Percentiles rank a stretch among this genome's conserved stretches.
Evolutionary conservation across 2,113 vertebrate species (phyloP).

Genomic region (Muntiacus muntjak): DNA sequence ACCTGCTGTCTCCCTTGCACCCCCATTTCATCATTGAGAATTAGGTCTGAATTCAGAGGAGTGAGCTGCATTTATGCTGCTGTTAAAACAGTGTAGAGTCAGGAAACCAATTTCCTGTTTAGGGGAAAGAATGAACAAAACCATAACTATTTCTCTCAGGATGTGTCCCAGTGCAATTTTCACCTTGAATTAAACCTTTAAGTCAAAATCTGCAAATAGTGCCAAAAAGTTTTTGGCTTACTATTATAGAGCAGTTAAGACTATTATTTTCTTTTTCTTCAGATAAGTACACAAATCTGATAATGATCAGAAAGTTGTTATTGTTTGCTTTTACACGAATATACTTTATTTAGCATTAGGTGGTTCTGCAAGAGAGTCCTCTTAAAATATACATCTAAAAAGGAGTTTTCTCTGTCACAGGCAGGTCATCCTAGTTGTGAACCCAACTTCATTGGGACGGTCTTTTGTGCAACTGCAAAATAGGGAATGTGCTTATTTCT

Average conservation of each 20-base stretch:
- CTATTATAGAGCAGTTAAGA: background rate
- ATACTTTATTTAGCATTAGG: background rate
- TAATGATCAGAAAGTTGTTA: background rate
- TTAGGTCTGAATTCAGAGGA: background rate
- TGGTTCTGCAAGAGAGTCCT: background rate
- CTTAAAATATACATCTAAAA: background rate
- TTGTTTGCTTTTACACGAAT: background rate
- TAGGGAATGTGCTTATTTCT: background rate
- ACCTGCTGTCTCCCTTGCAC: background rate
- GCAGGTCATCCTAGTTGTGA: background rate
- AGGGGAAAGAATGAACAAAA: constrained; percentile 21
- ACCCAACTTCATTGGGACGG: background rate
- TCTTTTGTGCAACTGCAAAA: background rate
- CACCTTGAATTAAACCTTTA: constrained; percentile 53
- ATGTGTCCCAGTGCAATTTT: constrained; percentile 27
- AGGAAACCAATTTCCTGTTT: constrained; percentile 57
- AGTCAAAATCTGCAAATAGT: constrained; percentile 36
- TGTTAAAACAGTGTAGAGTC: constrained; percentile 19
- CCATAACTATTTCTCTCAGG: constrained; percentile 5
- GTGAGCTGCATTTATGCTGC: background rate
- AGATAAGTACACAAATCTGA: background rate
- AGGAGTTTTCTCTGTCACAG: background rate
- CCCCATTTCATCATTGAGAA: background rate
- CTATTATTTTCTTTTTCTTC: background rate
- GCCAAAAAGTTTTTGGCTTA: constrained; percentile 22